phyloP scores from a whole-genome alignment of 2,888 invertebrate genomes.

The Acheta domesticus region DNA sequence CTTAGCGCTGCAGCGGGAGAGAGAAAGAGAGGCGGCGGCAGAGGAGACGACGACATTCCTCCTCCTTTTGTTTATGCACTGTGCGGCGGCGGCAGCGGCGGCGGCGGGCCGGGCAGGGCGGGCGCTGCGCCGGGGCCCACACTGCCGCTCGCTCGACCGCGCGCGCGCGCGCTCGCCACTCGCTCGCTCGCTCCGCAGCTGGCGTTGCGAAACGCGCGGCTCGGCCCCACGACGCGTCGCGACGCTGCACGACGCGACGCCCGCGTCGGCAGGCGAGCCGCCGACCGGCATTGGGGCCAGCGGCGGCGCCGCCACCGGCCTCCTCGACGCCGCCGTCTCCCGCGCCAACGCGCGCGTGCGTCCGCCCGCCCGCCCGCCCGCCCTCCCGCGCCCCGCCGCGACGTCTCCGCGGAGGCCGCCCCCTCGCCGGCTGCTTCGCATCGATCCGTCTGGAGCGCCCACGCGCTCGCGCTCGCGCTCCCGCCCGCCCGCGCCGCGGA shows the following conservation, averaged over 20 bases:
- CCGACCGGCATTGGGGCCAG: too few relatives aligned
- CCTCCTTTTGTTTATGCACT: conserved; percentile 28
- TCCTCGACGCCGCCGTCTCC: background rate
- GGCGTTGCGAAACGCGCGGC: conserved; percentile 22
- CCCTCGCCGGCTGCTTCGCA: background rate
- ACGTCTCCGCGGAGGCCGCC: background rate
- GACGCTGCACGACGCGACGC: too few relatives aligned
- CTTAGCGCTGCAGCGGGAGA: conserved; percentile 25
- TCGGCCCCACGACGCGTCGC: too few relatives aligned
- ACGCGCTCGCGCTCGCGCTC: background rate
- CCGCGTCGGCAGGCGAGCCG: too few relatives aligned
- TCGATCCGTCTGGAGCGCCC: background rate
- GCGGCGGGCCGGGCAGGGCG: background rate
- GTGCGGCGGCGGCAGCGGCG: background rate
- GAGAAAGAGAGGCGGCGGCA: background rate
- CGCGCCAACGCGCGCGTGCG: background rate
- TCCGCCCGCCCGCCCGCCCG: background rate
- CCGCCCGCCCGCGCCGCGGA: background rate
- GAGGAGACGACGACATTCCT: background rate
- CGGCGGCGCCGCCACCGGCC: too few relatives aligned
- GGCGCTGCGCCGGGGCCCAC: background rate
- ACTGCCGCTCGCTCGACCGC: background rate
- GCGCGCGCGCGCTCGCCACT: background rate
- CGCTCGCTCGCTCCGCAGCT: background rate
- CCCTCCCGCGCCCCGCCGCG: background rate